Evolutionary conservation across 2,888 invertebrate genomes (phyloP).

Genomic region (Heteromurus nitidus): DNA sequence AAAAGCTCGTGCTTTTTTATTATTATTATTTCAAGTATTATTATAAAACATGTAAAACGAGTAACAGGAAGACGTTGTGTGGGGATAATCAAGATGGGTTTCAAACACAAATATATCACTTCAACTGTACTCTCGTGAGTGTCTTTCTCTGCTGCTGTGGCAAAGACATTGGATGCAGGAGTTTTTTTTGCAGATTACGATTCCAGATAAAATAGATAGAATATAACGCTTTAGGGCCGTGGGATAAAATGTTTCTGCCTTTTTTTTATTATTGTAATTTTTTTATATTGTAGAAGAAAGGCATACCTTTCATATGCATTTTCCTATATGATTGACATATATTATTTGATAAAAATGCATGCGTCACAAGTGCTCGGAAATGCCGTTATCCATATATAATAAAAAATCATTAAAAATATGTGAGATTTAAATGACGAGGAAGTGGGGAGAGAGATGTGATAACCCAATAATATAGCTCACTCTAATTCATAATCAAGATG

Average conservation of each 20-base stretch:
- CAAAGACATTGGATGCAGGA: conserved; percentile 51
- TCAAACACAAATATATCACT: conserved; percentile 33
- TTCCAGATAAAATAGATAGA: conserved; percentile 66
- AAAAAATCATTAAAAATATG: conserved; percentile 1
- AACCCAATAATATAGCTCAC: conserved; percentile 50
- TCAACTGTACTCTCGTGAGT: conserved; percentile 10
- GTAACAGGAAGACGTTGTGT: conserved; percentile 46
- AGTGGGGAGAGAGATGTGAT: conserved; percentile 26
- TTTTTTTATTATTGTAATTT: conserved; percentile 37
- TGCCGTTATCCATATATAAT: conserved; percentile 56
- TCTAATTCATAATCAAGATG: conserved; percentile 16
- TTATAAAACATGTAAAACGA: background rate
- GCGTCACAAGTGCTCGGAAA: conserved; percentile 49
- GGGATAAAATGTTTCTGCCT: conserved; percentile 40
- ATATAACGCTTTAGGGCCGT: conserved; percentile 52
- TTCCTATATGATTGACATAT: conserved; percentile 34
- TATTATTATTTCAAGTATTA: too few relatives aligned
- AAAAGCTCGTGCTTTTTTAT: too few relatives aligned
- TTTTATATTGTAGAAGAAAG: too few relatives aligned
- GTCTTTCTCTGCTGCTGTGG: background rate
- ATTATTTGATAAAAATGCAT: background rate
- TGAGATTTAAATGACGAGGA: conserved; percentile 12
- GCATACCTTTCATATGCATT: conserved; percentile 14
- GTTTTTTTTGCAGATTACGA: conserved; percentile 31
- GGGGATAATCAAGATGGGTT: conserved; percentile 27